Conservation (phyloP, 2,113 vertebrate species). For the Sceloporus undulatus region DNA sequence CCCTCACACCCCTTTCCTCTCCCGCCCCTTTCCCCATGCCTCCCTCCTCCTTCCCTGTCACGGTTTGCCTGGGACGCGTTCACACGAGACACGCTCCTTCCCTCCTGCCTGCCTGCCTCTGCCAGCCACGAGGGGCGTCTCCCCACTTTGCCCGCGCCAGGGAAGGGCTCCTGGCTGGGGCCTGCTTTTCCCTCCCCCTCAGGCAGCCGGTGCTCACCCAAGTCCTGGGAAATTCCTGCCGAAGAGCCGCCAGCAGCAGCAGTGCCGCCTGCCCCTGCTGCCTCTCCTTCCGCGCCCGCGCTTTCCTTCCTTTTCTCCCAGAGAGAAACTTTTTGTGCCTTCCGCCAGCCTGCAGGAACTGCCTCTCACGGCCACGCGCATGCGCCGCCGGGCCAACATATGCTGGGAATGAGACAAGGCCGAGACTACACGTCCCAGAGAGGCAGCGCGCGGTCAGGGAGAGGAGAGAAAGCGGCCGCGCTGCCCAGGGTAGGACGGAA, state of each 20-base stretch:
- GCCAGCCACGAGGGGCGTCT: neutral
- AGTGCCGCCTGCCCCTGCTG: neutral
- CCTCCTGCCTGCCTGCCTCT: neutral
- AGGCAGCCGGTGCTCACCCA: constrained; percentile 46
- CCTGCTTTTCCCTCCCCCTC: neutral
- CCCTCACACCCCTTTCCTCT: neutral
- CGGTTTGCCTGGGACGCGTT: no score
- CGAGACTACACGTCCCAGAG: neutral
- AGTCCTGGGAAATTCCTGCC: constrained; percentile 44
- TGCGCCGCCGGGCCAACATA: neutral
- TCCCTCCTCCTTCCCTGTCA: no score
- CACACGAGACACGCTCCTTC: no score
- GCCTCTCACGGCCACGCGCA: neutral
- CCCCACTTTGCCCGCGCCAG: neutral
- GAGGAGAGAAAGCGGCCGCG: accelerated
- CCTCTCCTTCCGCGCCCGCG: constrained; percentile 7
- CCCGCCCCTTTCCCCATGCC: neutral
- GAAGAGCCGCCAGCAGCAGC: neutral
- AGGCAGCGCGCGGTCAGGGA: neutral
- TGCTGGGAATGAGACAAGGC: neutral
- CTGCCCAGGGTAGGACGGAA: constrained; percentile 21
- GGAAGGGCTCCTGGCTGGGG: neutral
- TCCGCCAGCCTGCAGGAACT: constrained; percentile 11
- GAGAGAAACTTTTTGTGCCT: constrained; percentile 42
- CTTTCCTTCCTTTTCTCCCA: neutral